Evolutionary conservation across 2,888 invertebrate species (phyloP).

Genomic region (Phania funesta): DNA sequence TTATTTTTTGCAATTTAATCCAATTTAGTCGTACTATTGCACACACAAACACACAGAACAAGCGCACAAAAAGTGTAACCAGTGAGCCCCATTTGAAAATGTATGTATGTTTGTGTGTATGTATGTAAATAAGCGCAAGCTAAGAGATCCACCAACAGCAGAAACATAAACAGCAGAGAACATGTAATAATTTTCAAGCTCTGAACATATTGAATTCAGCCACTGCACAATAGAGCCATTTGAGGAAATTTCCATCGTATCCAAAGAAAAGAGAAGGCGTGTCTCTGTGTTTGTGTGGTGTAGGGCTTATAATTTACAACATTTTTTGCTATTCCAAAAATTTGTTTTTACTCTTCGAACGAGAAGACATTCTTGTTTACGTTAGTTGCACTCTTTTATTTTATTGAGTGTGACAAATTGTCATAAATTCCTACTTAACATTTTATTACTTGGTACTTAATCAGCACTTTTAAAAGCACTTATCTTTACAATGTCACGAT

Average conservation of each 20-base stretch:
- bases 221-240: not conserved
- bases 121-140: not conserved
- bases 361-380: not conserved
- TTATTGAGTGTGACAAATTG: not conserved
- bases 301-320: not conserved
- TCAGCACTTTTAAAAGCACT: not conserved
- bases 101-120: too few species aligned
- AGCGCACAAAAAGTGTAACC: not conserved
- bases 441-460: not conserved
- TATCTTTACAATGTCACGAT: not conserved
- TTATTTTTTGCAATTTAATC: slow-evolving; percentile 73
- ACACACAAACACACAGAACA: not conserved
- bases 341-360: not conserved
- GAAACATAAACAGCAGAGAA: not conserved
- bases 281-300: not conserved
- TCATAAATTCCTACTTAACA: not conserved
- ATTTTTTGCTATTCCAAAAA: not conserved
- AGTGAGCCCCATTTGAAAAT: slow-evolving; percentile 12
- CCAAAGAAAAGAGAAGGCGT: not conserved
- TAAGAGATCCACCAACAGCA: not conserved
- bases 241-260: not conserved
- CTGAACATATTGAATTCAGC: slow-evolving; percentile 19
- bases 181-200: not conserved
- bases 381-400: not conserved
- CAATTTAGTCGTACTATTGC: slow-evolving; percentile 70